Base-by-base conservation (phyloP, 2,888 invertebrate species). In the Eristalis intricaria region DNA sequence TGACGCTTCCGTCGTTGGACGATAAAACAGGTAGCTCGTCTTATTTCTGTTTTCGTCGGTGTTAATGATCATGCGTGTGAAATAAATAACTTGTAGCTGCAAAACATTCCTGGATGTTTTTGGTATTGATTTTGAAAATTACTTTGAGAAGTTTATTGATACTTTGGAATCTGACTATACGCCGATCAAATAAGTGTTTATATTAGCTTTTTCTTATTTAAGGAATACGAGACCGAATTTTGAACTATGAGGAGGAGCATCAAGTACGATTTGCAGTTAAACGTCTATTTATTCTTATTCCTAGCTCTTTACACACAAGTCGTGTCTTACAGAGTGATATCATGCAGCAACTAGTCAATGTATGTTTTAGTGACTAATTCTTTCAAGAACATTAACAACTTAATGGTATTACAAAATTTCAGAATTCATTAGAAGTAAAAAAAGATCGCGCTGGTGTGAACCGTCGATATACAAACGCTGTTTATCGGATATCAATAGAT, bases 381-480 rank as follows among this genome's bases (percentile, higher is more conserved):
- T n/a, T 43, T 43, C 3, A n/a, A 43, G 4, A 43, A 43, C 4
- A 35, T 23, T 26, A 11, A 60, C 1, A 23, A 60, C n/a, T 43
- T 2, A 60, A 22, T 22, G 13, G 10, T 11, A 10, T 56, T 19
- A 8, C 10, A 4, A 26, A 26, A 13, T 81, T 69, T 63, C 29
- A 85, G 43, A 23, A 92, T 91, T 84, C 90, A 19, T 87, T 92
- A 29, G 90, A 91, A 61, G 88, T 90, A 2, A 65, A 23, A 5
- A 90, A 89, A 23, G 74, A 91, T 60, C 90, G 92, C 7, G 92
- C 92, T 43, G 92, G 92, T 0, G 92, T 92, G 0, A 58, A 79
- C 11, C 90, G 92, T 1, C 90, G 90, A 0, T 92, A 89, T 58
- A 90, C 90, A 80, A 91, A 91, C 87, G 91, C 89, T 29, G 92